These are phyloP conservation scores for Mormyrops boulengeri DNA, from an alignment of 2,797 vertebrate genomes.

Conservation along the genomic window DNA sequence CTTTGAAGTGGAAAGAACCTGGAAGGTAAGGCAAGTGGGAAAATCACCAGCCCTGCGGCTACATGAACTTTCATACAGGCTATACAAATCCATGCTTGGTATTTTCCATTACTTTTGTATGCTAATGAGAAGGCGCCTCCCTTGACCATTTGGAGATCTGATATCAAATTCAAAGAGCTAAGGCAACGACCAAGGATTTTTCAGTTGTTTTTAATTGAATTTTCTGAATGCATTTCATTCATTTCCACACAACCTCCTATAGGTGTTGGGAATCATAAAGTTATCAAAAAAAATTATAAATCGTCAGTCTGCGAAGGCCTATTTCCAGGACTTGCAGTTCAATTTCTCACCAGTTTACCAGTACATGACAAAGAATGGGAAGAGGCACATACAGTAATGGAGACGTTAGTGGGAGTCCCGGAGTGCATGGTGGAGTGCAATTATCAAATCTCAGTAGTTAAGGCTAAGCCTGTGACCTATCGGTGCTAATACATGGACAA, in stretches of 20 bases:
- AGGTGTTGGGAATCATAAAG: not conserved
- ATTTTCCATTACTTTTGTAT: not conserved
- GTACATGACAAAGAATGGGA: not conserved
- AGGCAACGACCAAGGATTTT: not conserved
- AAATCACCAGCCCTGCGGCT: not conserved
- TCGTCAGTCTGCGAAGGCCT: not conserved
- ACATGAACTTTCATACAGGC: not conserved
- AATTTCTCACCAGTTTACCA: not conserved
- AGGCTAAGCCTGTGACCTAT: not conserved
- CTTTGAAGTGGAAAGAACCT: not conserved
- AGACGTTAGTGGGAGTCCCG: not conserved
- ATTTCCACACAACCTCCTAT: not conserved
- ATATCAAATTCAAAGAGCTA: not conserved
- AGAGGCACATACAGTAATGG: not conserved
- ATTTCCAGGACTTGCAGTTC: not conserved
- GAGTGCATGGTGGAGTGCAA: not conserved
- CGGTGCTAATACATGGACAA: not conserved
- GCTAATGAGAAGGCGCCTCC: not conserved
- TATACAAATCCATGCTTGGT: not conserved
- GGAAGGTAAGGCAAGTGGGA: not conserved
- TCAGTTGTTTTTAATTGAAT: not conserved
- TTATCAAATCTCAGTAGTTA: not conserved
- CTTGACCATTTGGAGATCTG: not conserved
- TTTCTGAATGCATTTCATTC: not conserved
- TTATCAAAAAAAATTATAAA: not conserved